Evolutionary conservation across 1,140 invertebrate genomes (phyloP).

Genomic region (Calosoma granatense): DNA sequence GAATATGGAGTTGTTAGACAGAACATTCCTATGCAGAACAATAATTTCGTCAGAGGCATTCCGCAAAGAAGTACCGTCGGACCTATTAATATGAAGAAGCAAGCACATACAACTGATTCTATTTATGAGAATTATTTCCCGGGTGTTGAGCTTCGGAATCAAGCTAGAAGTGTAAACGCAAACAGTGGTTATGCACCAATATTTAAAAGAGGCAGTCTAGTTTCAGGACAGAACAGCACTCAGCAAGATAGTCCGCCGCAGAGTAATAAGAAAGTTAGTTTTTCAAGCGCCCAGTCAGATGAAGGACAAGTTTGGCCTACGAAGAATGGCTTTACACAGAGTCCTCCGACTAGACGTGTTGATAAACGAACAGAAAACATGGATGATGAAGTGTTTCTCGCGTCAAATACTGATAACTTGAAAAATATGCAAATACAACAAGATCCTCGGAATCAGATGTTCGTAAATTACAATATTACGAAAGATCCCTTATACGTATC

Average conservation of each 20-base stretch:
- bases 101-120: background rate
- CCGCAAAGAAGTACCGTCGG: conserved; percentile 21
- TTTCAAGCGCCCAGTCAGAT: conserved; percentile 31
- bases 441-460: background rate
- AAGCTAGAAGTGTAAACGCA: background rate
- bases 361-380: conserved; percentile 15
- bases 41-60: conserved; percentile 20
- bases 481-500: background rate
- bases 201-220: conserved; percentile 42
- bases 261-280: conserved; percentile 41
- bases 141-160: conserved; percentile 4
- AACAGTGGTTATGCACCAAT: conserved; percentile 31
- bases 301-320: conserved; percentile 38
- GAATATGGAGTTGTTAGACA: background rate
- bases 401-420: background rate
- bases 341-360: conserved; percentile 40
- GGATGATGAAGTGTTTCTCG: conserved; percentile 20
- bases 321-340: conserved; percentile 41
- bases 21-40: conserved; percentile 6
- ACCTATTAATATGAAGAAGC: conserved; percentile 10
- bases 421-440: background rate
- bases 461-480: background rate
- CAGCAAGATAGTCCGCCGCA: conserved; percentile 29
- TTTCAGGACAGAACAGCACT: conserved; percentile 26
- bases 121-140: conserved; percentile 15